A percentile compares a stretch with the other conserved stretches of the same genome.
Conservation (phyloP, 2,888 invertebrate genomes). For the Stegana nigrithorax region DNA sequence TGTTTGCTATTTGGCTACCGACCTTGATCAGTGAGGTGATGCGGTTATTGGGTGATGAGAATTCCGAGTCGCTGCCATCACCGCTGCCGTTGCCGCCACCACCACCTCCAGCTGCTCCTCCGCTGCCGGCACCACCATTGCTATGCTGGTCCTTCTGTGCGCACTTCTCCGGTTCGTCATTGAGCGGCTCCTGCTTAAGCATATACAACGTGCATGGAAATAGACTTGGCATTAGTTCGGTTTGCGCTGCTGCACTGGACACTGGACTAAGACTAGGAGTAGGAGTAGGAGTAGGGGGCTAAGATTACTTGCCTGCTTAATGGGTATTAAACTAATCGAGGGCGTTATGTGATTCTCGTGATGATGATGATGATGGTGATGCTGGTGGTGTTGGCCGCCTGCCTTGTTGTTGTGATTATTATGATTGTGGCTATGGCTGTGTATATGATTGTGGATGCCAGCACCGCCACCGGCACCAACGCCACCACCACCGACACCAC, state of each 20-base stretch:
- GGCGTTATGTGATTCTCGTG: constrained; percentile 77
- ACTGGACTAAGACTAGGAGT: no score
- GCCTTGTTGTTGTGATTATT: constrained; percentile 29
- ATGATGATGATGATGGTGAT: constrained; percentile 53
- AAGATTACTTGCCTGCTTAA: constrained; percentile 80
- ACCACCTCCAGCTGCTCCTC: no score
- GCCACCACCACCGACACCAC: no score
- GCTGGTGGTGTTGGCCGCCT: no score
- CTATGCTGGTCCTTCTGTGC: constrained; percentile 13
- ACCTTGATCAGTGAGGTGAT: constrained; percentile 84
- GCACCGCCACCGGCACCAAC: no score
- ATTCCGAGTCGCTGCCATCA: constrained; percentile 58
- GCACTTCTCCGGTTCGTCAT: constrained; percentile 38
- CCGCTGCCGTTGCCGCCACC: constrained; percentile 36
- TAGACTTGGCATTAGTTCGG: no score
- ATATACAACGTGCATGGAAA: neutral
- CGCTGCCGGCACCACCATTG: constrained; percentile 40
- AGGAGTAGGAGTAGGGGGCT: no score
- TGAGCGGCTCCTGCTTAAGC: constrained; percentile 51
- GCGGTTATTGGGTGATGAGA: constrained; percentile 74
- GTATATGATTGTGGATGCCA: no score
- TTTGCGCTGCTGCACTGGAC: no score
- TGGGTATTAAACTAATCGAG: constrained; percentile 87
- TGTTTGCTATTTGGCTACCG: constrained; percentile 6
- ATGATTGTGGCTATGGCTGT: constrained; percentile 5